Conservation (phyloP, 2,888 invertebrate genomes). For the Stramonita haemastoma region DNA sequence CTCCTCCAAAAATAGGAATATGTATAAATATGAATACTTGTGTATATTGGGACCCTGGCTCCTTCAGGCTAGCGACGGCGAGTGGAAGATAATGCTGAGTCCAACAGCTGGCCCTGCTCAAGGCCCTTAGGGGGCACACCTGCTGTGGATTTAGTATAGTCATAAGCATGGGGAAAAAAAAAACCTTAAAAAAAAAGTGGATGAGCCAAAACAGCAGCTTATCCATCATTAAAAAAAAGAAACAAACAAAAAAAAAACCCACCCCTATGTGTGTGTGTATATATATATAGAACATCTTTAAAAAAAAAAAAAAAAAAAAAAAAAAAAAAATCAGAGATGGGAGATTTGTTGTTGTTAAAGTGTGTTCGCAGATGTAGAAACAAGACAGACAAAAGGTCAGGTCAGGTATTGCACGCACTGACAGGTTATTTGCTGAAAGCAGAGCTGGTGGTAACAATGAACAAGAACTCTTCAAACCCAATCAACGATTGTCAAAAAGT, state of each 20-base stretch:
- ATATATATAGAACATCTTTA: not conserved
- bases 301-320: conserved; percentile 2
- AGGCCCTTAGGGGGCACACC: not conserved
- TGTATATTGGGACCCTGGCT: conserved; percentile 58
- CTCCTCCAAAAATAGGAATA: conserved; percentile 71
- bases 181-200: not conserved
- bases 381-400: not conserved
- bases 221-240: not conserved
- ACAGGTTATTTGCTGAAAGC: conserved; percentile 10
- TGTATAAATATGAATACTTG: conserved; percentile 71
- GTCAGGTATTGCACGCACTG: conserved; percentile 33
- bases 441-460: not conserved
- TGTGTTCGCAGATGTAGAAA: not conserved
- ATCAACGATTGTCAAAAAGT: conserved; percentile 27
- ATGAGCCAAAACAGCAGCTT: conserved; percentile 21
- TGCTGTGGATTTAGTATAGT: conserved; percentile 15
- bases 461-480: conserved; percentile 17
- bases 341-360: not conserved
- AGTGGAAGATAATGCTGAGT: conserved; percentile 54
- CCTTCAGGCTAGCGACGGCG: conserved; percentile 49
- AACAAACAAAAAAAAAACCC: no score
- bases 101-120: conserved; percentile 39
- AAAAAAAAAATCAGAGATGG: not conserved
- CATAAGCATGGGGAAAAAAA: not conserved
- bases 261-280: no score